Percentiles rank a stretch among this genome's conserved stretches.
Conservation (phyloP, 2,113 vertebrate genomes). For the Aspidoscelis tigris region DNA sequence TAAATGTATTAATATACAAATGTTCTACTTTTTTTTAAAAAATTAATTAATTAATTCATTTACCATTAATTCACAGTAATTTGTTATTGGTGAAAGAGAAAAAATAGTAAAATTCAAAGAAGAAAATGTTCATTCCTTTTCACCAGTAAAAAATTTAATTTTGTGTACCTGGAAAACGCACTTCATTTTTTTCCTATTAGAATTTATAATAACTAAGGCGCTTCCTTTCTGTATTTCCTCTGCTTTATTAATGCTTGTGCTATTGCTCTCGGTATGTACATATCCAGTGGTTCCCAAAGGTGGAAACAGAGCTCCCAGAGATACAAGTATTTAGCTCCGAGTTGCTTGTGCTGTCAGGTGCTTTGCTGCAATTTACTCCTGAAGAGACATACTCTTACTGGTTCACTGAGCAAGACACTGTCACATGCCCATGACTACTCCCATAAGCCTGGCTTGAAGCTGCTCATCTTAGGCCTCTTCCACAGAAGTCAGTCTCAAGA, state of each 20-base stretch:
- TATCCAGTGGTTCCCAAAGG: constrained; percentile 16
- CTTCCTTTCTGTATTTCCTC: background rate
- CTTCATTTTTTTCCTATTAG: constrained; percentile 4
- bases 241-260: constrained; percentile 25
- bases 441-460: background rate
- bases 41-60: background rate
- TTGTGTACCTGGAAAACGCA: background rate
- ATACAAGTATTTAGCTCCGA: background rate
- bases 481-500: background rate
- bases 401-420: background rate
- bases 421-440: background rate
- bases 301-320: background rate
- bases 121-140: background rate
- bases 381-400: constrained; percentile 12
- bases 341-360: background rate
- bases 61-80: background rate
- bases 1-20: background rate
- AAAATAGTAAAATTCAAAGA: background rate
- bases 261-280: background rate
- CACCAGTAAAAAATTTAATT: background rate
- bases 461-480: constrained; percentile 15
- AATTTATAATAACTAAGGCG: background rate
- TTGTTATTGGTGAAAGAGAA: background rate
- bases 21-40: background rate
- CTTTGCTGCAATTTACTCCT: background rate